Evolutionary conservation across 1,140 invertebrate genomes (phyloP).

Genomic region (Nasonia vitripennis): DNA sequence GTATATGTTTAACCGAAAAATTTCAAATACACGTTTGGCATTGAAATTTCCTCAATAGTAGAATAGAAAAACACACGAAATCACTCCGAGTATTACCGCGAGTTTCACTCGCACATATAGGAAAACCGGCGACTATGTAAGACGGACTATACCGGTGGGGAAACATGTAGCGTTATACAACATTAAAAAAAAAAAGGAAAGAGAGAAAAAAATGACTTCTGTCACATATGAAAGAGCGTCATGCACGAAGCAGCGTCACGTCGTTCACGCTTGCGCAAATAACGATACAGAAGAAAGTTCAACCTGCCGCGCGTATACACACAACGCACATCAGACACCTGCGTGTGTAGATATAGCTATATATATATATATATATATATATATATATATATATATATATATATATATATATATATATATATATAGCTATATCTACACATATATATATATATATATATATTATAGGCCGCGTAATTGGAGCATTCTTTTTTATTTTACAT

Average conservation of each 20-base stretch:
- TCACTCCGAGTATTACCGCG: background rate
- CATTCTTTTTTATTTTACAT: conserved; percentile 33
- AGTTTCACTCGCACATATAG: background rate
- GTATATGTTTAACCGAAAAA: too few species aligned
- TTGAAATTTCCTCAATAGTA: background rate
- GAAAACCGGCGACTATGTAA: too few species aligned
- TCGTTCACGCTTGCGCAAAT: conserved; percentile 12
- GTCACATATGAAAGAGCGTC: conserved; percentile 12
- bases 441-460: too few species aligned
- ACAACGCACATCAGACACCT: background rate
- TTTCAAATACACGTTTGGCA: too few species aligned
- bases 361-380: too few species aligned
- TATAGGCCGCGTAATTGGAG: conserved; percentile 21
- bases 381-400: too few species aligned
- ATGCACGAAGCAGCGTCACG: background rate
- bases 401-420: too few species aligned
- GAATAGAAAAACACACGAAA: background rate
- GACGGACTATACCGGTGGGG: too few species aligned
- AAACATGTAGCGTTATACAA: too few species aligned
- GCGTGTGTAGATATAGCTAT: background rate
- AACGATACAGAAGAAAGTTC: conserved; percentile 28
- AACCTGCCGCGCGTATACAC: background rate
- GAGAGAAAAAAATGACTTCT: background rate
- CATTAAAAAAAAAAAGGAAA: background rate
- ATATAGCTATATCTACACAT: too few species aligned